Conservation (phyloP, 2,888 invertebrate species). For the Physocephala rufipes region DNA sequence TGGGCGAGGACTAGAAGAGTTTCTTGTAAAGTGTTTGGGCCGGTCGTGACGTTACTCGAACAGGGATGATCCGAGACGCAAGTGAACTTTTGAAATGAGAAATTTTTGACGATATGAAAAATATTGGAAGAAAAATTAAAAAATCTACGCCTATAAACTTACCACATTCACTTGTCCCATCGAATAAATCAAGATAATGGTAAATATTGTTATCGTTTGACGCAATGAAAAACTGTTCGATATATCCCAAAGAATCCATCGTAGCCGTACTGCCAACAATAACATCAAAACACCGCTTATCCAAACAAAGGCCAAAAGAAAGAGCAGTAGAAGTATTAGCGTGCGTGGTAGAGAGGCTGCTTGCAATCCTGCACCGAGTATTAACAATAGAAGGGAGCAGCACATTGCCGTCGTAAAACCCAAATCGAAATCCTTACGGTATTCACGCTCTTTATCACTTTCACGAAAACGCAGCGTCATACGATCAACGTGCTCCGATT, state of each 20-base stretch:
- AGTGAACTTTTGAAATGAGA: constrained; percentile 69
- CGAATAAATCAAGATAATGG: constrained; percentile 85
- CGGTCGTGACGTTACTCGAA: constrained; percentile 55
- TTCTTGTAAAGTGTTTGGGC: constrained; percentile 48
- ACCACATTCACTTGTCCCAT: constrained; percentile 94
- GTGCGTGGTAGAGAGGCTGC: constrained; percentile 83
- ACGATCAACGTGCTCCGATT: constrained; percentile 86
- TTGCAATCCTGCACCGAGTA: constrained; percentile 80
- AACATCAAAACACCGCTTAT: constrained; percentile 86
- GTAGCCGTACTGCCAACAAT: constrained; percentile 81
- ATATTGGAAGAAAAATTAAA: not conserved
- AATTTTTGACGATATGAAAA: too few relatives aligned
- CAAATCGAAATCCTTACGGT: constrained; percentile 85
- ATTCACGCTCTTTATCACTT: constrained; percentile 85
- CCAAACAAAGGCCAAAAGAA: constrained; percentile 91
- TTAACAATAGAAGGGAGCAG: constrained; percentile 78
- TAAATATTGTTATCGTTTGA: constrained; percentile 86
- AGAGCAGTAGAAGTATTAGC: constrained; percentile 81
- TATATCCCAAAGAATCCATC: constrained; percentile 87
- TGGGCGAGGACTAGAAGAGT: constrained; percentile 52
- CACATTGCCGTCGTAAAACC: constrained; percentile 86
- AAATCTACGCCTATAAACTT: constrained; percentile 64
- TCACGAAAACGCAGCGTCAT: constrained; percentile 88
- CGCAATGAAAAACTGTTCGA: constrained; percentile 84
- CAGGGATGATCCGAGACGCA: constrained; percentile 69